Base-by-base conservation (phyloP, 1,140 invertebrate species). In the Vollenhovia emeryi region DNA sequence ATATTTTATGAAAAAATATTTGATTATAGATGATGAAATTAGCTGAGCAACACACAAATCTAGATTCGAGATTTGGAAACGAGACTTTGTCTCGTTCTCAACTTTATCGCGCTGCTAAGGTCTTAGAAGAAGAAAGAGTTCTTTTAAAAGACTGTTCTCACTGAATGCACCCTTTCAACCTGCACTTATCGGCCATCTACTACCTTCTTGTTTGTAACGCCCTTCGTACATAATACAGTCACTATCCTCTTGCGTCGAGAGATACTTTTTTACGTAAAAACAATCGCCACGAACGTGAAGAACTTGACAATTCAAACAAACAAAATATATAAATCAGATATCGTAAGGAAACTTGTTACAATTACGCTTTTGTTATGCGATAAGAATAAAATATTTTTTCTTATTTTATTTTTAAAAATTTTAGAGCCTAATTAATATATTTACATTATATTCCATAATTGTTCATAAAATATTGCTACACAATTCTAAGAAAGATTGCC, bases 111-210 rank as follows among this genome's bases (percentile, higher is more conserved):
- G 15, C 15, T 30, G 11, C 33, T 52, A 36, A 36, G n/a, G 15
- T 69, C 48, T 40, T 50, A 50, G 8, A 43, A 40, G 43, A 36
- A 36, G 15, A 68, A 50, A 27, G 33, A 66, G 33, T 52, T 40
- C 62, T 68, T 79, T 68, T 68, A 68, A 79, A 30, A 79, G 62
- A 52, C 9, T 45, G 33, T 68, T 79, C 45, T 13, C 21, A n/a
- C n/a, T 79, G 76, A 79, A 79, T 30, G 50, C 59, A 33, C 15
- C 76, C 45, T 79, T 79, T 79, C 30, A 79, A 79, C 62, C 45
- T 15, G 33, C 62, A 55, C 62, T 79, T 79, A 79, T 79, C 76
- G 33, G 27, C 62, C 62, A 57, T 79, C 76, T 79, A 69, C 74
- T 45, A 64, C 30, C 48, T 69, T 52, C 62, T 45, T 79, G 43